Evolutionary conservation across 2,888 invertebrate species (phyloP).

Genomic region (Drosophila birchii): DNA sequence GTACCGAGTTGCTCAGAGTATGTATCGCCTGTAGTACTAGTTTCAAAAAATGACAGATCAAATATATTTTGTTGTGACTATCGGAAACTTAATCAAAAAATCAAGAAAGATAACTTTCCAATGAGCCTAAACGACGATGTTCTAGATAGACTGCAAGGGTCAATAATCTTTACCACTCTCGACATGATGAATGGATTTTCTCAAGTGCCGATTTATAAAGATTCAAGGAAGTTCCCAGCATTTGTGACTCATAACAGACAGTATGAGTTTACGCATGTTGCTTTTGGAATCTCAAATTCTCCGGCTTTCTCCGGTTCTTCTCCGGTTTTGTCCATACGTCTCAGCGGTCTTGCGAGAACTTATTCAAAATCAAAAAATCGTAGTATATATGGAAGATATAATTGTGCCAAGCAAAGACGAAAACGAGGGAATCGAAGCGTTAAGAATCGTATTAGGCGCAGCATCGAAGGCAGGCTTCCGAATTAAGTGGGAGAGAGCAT

Average conservation of each 20-base stretch:
- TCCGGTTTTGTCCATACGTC: no score
- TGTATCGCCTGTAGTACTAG: neutral
- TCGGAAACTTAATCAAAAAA: neutral
- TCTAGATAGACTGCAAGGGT: neutral
- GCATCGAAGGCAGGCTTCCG: neutral
- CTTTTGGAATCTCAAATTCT: no score
- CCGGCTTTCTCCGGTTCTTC: no score
- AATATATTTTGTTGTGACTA: neutral
- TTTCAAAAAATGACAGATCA: neutral
- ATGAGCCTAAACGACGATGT: neutral
- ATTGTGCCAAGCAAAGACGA: neutral
- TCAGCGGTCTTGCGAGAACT: neutral
- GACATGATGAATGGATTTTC: neutral
- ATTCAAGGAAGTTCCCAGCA: neutral
- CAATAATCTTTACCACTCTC: neutral
- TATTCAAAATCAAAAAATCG: neutral
- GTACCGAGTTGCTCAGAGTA: neutral
- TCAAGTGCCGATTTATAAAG: neutral
- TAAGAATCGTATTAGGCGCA: neutral
- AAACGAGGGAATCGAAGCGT: neutral
- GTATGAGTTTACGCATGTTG: neutral
- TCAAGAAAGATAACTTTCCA: neutral
- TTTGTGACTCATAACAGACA: neutral
- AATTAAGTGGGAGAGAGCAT: neutral
- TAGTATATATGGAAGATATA: neutral